phyloP scores from a whole-genome alignment of 2,797 vertebrate genomes.

The Morus bassanus region DNA sequence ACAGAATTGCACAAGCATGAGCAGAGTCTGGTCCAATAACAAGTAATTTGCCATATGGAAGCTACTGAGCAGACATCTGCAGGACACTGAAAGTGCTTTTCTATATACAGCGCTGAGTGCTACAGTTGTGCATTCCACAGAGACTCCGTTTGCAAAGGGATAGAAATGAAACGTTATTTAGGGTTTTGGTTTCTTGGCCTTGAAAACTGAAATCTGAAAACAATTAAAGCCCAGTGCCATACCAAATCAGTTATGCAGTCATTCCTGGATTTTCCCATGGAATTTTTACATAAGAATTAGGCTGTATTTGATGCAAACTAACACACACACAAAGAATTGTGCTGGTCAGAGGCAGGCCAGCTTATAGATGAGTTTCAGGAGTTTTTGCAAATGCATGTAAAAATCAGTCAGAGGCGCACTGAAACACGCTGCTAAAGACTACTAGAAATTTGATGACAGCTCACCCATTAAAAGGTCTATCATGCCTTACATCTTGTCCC shows the following conservation, averaged over 20 bases:
- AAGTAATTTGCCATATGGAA: slow-evolving; percentile 72
- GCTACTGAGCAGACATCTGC: slow-evolving; percentile 72
- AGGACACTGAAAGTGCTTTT: slow-evolving; percentile 66
- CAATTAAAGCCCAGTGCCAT: slow-evolving; percentile 73
- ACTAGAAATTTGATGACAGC: not conserved
- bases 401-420: not conserved
- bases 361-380: not conserved
- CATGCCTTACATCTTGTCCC: not conserved
- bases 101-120: slow-evolving; percentile 18
- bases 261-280: slow-evolving; percentile 74
- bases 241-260: slow-evolving; percentile 73
- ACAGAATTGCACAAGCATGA: slow-evolving; percentile 60
- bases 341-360: slow-evolving; percentile 23
- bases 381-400: not conserved
- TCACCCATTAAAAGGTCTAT: slow-evolving; percentile 2
- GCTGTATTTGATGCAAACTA: slow-evolving; percentile 31
- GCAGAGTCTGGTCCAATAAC: slow-evolving; percentile 59
- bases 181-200: slow-evolving; percentile 69
- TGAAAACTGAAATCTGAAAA: slow-evolving; percentile 68
- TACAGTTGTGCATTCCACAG: slow-evolving; percentile 63
- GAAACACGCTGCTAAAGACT: not conserved
- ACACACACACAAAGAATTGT: slow-evolving; percentile 33
- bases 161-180: slow-evolving; percentile 55
- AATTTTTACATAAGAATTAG: slow-evolving; percentile 72
- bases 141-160: slow-evolving; percentile 44